phyloP scores from a whole-genome alignment of 2,113 vertebrate genomes.

The Menidia beryllina region DNA sequence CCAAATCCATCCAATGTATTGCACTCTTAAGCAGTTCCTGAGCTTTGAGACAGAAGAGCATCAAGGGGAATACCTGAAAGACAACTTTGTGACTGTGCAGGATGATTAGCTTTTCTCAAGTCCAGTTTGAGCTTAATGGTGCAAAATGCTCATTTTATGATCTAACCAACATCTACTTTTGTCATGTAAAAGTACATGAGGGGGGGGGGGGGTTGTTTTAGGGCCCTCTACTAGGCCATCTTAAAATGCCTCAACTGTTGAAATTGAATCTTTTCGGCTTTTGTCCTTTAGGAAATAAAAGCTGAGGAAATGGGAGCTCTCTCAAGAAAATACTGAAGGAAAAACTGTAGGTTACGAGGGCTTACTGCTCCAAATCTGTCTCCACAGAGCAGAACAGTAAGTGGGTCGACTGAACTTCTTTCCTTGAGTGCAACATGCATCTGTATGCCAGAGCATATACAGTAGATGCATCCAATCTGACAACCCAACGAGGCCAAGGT shows the following conservation, averaged over 20 bases:
- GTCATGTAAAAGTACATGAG: too few species aligned
- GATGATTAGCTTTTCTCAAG: conserved; percentile 9
- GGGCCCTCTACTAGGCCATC: conserved; percentile 28
- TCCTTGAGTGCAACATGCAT: conserved; percentile 39
- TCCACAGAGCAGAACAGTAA: conserved; percentile 58
- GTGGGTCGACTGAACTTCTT: conserved; percentile 58
- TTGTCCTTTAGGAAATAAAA: conserved; percentile 5
- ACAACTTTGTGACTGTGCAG: conserved; percentile 9
- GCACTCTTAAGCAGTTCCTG: conserved; percentile 3
- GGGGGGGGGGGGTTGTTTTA: too few species aligned
- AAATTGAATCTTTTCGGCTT: conserved; percentile 33
- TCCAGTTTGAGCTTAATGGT: conserved; percentile 18
- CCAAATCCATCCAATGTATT: conserved; percentile 24
- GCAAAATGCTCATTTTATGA: conserved; percentile 2
- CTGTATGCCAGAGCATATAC: conserved; percentile 28
- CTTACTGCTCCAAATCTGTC: conserved; percentile 58
- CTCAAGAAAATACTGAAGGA: conserved; percentile 36
- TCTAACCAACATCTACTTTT: conserved; percentile 1
- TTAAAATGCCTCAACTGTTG: conserved; percentile 25
- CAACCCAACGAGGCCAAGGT: conserved; percentile 38
- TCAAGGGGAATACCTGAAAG: conserved; percentile 26
- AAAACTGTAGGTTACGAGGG: conserved; percentile 34
- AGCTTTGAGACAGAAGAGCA: conserved; percentile 11
- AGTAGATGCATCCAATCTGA: conserved; percentile 40
- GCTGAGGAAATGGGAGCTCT: conserved; percentile 12